Conservation (phyloP, 2,113 vertebrate species). For the Acrocephalus kingi region DNA sequence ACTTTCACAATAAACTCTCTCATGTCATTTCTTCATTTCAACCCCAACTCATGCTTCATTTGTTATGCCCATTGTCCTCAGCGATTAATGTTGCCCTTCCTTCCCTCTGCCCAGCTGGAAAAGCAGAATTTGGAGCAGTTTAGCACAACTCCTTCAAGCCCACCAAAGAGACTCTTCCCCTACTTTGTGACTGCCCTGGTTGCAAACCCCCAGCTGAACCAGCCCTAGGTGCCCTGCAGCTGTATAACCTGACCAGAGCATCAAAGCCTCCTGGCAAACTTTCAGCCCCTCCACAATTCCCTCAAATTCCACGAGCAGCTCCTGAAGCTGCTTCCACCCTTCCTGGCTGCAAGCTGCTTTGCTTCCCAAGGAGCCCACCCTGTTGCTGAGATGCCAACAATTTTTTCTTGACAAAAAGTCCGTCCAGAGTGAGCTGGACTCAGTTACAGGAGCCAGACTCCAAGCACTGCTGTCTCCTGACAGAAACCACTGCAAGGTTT, state of each 20-base stretch:
- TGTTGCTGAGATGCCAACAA: accelerated
- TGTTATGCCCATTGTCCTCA: accelerated
- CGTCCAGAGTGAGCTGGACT: neutral
- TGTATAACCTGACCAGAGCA: neutral
- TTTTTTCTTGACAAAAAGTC: neutral
- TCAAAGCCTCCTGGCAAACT: neutral
- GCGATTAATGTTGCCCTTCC: neutral
- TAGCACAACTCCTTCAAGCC: neutral
- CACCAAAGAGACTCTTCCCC: neutral
- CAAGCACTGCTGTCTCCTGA: neutral
- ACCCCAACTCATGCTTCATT: neutral
- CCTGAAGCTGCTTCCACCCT: neutral
- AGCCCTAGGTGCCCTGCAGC: neutral
- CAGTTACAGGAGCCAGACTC: neutral
- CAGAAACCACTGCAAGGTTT: neutral
- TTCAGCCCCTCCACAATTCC: neutral
- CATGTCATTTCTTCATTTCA: neutral
- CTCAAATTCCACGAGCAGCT: neutral
- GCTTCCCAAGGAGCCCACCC: neutral
- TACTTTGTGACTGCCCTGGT: neutral
- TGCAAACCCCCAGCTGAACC: neutral
- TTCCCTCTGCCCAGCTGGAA: neutral
- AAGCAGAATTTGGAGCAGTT: neutral
- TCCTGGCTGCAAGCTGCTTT: neutral
- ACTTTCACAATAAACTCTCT: neutral